Percentiles rank a stretch among this genome's conserved stretches.
Evolutionary conservation across 2,113 vertebrate genomes (phyloP).

Genomic region (Salvelinus alpinus): DNA sequence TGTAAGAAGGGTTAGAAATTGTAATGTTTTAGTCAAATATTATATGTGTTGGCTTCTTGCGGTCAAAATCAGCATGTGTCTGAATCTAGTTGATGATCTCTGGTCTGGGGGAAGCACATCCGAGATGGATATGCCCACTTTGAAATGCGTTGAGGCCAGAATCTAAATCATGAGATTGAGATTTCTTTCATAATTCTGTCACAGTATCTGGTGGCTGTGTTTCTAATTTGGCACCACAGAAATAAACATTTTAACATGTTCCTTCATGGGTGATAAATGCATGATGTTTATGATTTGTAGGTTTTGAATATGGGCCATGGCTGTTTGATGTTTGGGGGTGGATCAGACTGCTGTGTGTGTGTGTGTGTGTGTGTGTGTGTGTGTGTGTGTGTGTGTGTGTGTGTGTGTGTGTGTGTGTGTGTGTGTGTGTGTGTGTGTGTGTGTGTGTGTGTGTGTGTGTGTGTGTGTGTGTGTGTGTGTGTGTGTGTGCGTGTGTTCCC

Average conservation of each 20-base stretch:
- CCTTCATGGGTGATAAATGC: neutral
- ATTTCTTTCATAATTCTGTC: neutral
- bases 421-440: no score
- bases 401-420: neutral
- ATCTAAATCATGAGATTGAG: slow-evolving; percentile 4
- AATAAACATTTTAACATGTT: neutral
- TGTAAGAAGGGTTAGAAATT: no score
- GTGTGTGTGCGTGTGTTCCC: neutral
- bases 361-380: no score
- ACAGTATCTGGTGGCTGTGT: neutral
- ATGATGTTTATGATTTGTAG: neutral
- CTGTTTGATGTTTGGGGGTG: neutral
- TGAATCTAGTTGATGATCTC: no score
- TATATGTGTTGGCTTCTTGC: no score
- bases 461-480: no score
- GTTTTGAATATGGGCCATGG: neutral
- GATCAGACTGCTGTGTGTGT: neutral
- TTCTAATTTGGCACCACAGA: neutral
- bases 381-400: no score
- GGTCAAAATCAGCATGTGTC: no score
- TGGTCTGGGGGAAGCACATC: neutral
- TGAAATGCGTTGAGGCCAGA: neutral
- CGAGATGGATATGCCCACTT: slow-evolving; percentile 12
- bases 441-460: no score
- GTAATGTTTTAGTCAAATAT: no score